phyloP scores from a whole-genome alignment of 92 coral and sea anemone species.

The Pocillopora meandrina region DNA sequence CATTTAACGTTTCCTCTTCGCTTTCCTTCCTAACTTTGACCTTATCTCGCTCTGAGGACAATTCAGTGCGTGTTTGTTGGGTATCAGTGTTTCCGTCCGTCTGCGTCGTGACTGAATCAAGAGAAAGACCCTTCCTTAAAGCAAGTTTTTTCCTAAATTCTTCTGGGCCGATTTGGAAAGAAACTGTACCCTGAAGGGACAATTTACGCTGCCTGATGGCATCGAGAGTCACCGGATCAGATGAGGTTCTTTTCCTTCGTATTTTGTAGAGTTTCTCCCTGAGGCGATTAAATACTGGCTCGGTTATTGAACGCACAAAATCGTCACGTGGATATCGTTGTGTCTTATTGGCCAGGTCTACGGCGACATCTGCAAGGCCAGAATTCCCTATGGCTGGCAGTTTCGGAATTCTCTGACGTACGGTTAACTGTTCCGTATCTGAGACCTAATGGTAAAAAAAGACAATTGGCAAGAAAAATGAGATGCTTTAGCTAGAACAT shows the following conservation, averaged over 20 bases:
- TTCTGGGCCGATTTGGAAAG: slow-evolving; percentile 15
- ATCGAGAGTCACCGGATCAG: slow-evolving; percentile 60
- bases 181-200: slow-evolving; percentile 11
- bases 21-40: slow-evolving; percentile 12
- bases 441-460: slow-evolving; percentile 29
- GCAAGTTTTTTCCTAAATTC: background rate
- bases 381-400: background rate
- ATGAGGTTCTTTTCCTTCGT: slow-evolving; percentile 62
- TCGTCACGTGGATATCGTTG: background rate
- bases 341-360: background rate
- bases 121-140: slow-evolving; percentile 9
- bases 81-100: background rate
- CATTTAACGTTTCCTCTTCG: background rate
- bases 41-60: background rate
- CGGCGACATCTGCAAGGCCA: slow-evolving; percentile 25
- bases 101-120: background rate
- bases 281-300: slow-evolving; percentile 72
- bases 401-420: slow-evolving; percentile 41
- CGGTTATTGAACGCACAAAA: slow-evolving; percentile 50
- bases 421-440: slow-evolving; percentile 46
- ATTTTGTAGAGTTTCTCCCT: slow-evolving; percentile 70
- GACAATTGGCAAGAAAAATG: too few species aligned
- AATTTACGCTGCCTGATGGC: slow-evolving; percentile 24
- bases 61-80: background rate
- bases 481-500: background rate